Base-by-base conservation (phyloP, 2,797 vertebrate species). In the Lepus oiostolus region DNA sequence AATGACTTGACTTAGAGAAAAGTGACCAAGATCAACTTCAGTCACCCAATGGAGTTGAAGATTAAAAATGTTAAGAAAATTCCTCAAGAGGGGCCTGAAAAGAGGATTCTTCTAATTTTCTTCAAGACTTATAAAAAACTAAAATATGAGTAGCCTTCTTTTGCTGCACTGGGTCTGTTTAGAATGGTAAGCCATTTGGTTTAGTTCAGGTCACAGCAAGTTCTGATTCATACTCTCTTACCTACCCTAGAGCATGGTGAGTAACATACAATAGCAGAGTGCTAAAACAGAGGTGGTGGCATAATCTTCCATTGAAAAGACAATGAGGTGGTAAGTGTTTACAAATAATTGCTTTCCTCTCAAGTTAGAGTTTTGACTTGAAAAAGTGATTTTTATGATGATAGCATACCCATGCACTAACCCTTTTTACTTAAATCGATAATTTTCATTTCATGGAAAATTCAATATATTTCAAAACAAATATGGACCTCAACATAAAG, bases 371-470 rank as follows among this genome's bases (percentile, higher is more conserved):
- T 8, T 35, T 10, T 63, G 68, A 30, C 7, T 79, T 85, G 58
- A 63, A 72, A 85, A 90, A 24, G 24, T 16, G 7, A 58, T 19
- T 67, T 85, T 83, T 79, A 67, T 28, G 4, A 17, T 52, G 38
- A 1, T 8, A 42, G 4, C 30, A 35, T 47, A 90, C 32, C 17
- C 16, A 58, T 68, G 10, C 2, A 58, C 16, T 13, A 42, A 19
- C 28, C 42, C 10, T 38, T 91, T 96, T 95, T 65, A 17, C 26
- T 93, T 83, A 82, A 81, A 76, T 2, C 17, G 65, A 58, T 79
- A 58, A 26, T 90, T 86, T 67, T 12, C n/a, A 88, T 88, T 75
- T 93, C 60, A 12, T 17, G 80, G 50, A 68, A 79, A 75, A 75
- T 38, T 83, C 58, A 50, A 7, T 14, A 26, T 32, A 60, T 83